Evolutionary conservation across 2,888 invertebrate genomes (phyloP).

Genomic region (Keiferia lycopersicella): DNA sequence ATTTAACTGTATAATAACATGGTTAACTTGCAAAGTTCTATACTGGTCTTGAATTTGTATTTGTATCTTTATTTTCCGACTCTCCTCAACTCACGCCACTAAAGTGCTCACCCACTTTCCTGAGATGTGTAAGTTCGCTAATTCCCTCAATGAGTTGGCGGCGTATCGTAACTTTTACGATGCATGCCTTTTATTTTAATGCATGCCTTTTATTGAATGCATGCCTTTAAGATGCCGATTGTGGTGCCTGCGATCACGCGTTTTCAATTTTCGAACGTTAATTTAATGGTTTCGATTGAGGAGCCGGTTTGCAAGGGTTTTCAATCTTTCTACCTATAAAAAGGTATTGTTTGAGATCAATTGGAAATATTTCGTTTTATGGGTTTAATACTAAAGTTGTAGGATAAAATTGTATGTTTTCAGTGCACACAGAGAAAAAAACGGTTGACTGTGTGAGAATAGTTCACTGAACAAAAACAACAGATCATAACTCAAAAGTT

Average conservation of each 20-base stretch:
- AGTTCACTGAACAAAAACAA: not conserved
- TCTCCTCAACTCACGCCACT: not conserved
- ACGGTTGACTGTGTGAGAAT: not conserved
- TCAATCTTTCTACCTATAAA: not conserved
- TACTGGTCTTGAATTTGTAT: not conserved
- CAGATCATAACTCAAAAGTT: no score
- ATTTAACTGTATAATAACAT: not conserved
- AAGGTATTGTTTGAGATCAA: not conserved
- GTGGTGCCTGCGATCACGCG: conserved; percentile 9
- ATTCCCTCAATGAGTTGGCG: conserved; percentile 16
- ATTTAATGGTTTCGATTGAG: not conserved
- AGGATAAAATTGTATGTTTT: not conserved
- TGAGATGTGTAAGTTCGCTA: conserved; percentile 21
- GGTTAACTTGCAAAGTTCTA: no score
- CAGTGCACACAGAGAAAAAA: no score
- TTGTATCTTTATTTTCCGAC: conserved; percentile 10
- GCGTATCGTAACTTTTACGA: conserved; percentile 13
- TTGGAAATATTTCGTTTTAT: not conserved
- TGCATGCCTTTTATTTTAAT: not conserved
- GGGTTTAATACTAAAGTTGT: not conserved
- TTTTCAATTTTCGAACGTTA: conserved; percentile 6
- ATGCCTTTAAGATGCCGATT: conserved; percentile 5
- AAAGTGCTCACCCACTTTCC: conserved; percentile 13
- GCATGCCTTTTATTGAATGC: not conserved
- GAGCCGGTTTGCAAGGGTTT: not conserved